Evolutionary conservation across 2,888 invertebrate genomes (phyloP), one percentile per base, ranked within the genome.

Genomic region (Lottia gigantea): DNA sequence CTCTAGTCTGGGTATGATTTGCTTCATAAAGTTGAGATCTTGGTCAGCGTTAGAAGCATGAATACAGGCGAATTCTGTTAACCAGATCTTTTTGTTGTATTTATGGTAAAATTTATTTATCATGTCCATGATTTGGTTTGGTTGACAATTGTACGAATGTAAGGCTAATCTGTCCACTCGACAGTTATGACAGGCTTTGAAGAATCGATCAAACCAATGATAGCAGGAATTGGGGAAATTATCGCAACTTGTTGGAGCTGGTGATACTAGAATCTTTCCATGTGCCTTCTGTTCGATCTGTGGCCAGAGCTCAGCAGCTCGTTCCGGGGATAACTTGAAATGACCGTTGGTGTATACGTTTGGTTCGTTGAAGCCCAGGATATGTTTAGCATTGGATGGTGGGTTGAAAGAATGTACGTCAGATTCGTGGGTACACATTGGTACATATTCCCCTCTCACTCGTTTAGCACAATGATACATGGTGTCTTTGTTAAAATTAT

Each of bases 201-300:
- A 81, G 64, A 81, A 81, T 46, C 72, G 72, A 47, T 76, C 76
- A 26, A 77, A 78, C 81, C 81, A 81, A 16, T 75, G 74, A 8
- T 70, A 66, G 46, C 66, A 46, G n/a, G 75, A 78, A 6, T 66
- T 46, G n/a, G 70, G 62, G 4, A 55, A 31, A 14, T 55, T 40
- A 11, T 40, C 40, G 11, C 40, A 79, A 12, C 74, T 72, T 12
- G 78, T 74, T 2, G 80, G 79, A 12, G 80, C 74, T n/a, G 81
- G 81, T 26, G 79, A 76, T 0, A 80, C 81, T 55, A 81, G 71
- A 6, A 74, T 68, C 25, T 70, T 68, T 0, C 75, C 75, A 15
- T 71, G 66, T 12, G 73, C 64, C 63, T 69, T 67, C 15, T 67
- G 31, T 66, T 80, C 78, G 2, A 80, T 64, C 65, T 76, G 70